These are phyloP conservation scores for Hirundichthys speculiger DNA, from an alignment of 2,113 vertebrate genomes.

Conservation along the genomic window DNA sequence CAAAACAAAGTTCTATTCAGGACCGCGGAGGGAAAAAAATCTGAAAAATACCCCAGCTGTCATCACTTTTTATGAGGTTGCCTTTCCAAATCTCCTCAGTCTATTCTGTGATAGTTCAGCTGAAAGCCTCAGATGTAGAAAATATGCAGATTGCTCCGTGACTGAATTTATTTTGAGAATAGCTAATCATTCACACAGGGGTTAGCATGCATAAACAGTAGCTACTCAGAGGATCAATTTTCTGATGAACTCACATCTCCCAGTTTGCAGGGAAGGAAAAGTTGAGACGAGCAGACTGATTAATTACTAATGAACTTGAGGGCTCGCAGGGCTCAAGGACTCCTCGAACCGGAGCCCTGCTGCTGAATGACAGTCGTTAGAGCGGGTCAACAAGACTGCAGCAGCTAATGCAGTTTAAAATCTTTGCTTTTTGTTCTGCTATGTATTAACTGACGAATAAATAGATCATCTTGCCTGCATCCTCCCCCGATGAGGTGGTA, in stretches of 20 bases:
- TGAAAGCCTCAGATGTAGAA: not conserved
- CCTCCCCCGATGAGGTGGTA: not conserved
- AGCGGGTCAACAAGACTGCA: not conserved
- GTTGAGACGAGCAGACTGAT: constrained; percentile 3
- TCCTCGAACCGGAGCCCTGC: not conserved
- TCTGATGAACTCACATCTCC: not conserved
- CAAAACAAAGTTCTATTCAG: constrained; percentile 12
- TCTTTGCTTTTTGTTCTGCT: not conserved
- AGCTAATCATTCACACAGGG: constrained; percentile 15
- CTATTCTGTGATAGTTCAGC: constrained; percentile 19
- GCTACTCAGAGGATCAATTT: constrained; percentile 8
- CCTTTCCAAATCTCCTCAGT: not conserved
- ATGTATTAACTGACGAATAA: not conserved
- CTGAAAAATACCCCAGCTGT: constrained; percentile 41
- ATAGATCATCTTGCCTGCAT: not conserved
- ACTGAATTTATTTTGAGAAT: not conserved
- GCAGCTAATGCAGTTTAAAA: constrained; percentile 14
- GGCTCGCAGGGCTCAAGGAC: not conserved
- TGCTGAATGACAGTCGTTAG: constrained; percentile 15
- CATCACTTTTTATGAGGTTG: constrained; percentile 13
- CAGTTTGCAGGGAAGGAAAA: not conserved
- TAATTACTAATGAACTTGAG: constrained; percentile 16
- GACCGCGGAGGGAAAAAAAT: constrained; percentile 6
- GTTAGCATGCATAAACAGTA: not conserved
- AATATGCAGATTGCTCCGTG: constrained; percentile 16